Percentiles rank a stretch among this genome's conserved stretches.
phyloP scores from a whole-genome alignment of 1,140 invertebrate genomes.

The Penaeus chinensis region DNA sequence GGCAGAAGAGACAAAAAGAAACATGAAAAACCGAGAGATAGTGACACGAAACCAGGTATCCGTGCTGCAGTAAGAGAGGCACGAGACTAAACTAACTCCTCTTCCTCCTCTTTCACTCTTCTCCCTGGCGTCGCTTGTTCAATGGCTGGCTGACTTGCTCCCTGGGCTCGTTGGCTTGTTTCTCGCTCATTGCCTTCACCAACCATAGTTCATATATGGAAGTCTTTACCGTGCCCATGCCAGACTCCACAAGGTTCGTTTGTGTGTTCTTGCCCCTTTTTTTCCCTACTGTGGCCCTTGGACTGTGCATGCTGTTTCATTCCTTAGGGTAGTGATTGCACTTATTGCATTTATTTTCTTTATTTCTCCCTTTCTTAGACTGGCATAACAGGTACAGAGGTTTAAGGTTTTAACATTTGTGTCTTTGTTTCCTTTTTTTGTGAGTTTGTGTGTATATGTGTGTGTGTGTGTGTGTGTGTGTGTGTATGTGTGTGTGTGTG shows the following conservation, averaged over 20 bases:
- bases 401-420: no score
- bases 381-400: no score
- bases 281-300: background rate
- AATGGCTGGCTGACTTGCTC: slow-evolving; percentile 38
- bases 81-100: slow-evolving; percentile 18
- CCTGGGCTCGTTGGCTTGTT: slow-evolving; percentile 67
- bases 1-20: no score
- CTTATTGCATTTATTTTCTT: no score
- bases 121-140: slow-evolving; percentile 36
- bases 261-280: slow-evolving; percentile 43
- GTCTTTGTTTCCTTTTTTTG: no score
- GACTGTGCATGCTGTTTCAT: no score
- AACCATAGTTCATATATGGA: slow-evolving; percentile 80
- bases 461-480: no score
- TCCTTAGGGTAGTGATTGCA: no score
- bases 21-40: background rate
- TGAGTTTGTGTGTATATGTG: no score
- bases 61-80: background rate
- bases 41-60: background rate
- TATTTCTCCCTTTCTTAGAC: no score
- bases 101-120: slow-evolving; percentile 19
- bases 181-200: slow-evolving; percentile 33
- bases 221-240: slow-evolving; percentile 80
- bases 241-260: slow-evolving; percentile 74
- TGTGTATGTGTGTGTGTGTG: no score